Conservation (phyloP, 2,888 invertebrate genomes). For the Lochmaea capreae region DNA sequence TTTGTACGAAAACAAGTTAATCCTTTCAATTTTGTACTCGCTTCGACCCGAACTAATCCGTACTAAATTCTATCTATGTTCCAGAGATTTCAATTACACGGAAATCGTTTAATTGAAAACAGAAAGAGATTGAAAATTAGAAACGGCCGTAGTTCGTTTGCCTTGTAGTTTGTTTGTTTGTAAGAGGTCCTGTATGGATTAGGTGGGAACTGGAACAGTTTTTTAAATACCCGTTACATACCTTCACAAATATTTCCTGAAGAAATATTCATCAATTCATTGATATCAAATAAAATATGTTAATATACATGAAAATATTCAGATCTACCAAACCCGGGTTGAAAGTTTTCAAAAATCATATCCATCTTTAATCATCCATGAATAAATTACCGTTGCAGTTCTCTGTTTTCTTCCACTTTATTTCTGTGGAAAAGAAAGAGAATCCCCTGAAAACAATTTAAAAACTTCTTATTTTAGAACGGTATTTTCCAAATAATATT, state of each 20-base stretch:
- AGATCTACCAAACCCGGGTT: too few relatives aligned
- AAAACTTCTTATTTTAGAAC: neutral
- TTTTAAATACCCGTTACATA: neutral
- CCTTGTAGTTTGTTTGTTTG: constrained; percentile 18
- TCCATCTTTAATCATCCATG: too few relatives aligned
- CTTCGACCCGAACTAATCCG: constrained; percentile 27
- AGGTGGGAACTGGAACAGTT: neutral
- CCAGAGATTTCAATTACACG: constrained; percentile 53
- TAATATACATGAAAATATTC: too few relatives aligned
- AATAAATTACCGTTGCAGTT: too few relatives aligned
- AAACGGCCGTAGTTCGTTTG: constrained; percentile 40
- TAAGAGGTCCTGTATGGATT: neutral
- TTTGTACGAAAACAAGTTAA: constrained; percentile 26
- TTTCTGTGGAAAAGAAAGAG: too few relatives aligned
- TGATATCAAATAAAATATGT: too few relatives aligned
- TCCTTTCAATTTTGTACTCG: constrained; percentile 24
- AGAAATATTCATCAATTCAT: too few relatives aligned
- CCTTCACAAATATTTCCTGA: neutral
- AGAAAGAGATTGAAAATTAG: constrained; percentile 49
- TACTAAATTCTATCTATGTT: constrained; percentile 36
- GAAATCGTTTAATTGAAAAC: constrained; percentile 55
- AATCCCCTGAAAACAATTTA: neutral
- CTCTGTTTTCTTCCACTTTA: too few relatives aligned
- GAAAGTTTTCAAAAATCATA: too few relatives aligned
- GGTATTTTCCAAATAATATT: neutral